phyloP scores from a whole-genome alignment of 2,888 invertebrate genomes.

The Caenorhabditis sulstoni region DNA sequence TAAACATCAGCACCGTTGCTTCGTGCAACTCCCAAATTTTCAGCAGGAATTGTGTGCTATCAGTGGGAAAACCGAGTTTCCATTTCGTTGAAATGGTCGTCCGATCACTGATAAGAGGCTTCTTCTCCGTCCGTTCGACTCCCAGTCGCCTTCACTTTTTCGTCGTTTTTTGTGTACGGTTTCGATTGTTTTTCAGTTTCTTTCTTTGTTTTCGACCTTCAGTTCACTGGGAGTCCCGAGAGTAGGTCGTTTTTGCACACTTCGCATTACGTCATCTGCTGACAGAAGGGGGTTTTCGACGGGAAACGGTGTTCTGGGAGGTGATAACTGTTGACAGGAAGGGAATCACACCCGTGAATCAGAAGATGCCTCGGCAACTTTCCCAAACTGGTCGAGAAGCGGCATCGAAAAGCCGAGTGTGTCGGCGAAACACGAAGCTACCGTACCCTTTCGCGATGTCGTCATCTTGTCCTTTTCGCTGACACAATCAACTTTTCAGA shows the following conservation, averaged over 20 bases:
- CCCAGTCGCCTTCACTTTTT: conserved; percentile 12
- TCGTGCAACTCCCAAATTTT: conserved; percentile 31
- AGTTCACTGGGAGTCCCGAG: not conserved
- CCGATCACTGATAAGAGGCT: conserved; percentile 53
- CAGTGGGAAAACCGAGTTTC: conserved; percentile 39
- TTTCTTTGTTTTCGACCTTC: conserved; percentile 5
- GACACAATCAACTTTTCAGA: conserved; percentile 40
- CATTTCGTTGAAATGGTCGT: conserved; percentile 53
- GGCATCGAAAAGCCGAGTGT: conserved; percentile 14
- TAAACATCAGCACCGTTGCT: not conserved
- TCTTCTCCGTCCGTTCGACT: conserved; percentile 47
- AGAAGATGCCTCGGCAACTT: conserved; percentile 15
- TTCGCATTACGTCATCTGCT: conserved; percentile 21
- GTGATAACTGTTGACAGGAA: not conserved
- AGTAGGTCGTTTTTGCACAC: not conserved
- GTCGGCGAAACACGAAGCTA: conserved; percentile 23
- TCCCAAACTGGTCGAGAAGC: conserved; percentile 33
- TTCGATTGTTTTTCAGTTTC: not conserved
- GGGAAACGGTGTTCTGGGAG: not conserved
- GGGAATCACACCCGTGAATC: too few relatives aligned
- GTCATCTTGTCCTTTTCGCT: conserved; percentile 36
- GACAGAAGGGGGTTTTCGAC: too few relatives aligned
- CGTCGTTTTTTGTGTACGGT: conserved; percentile 19
- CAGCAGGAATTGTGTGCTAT: conserved; percentile 29
- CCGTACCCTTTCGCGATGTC: conserved; percentile 23